phyloP scores from a whole-genome alignment of 35 echinoderm and acorn worm genomes.

The Stichopus chloronotus region DNA sequence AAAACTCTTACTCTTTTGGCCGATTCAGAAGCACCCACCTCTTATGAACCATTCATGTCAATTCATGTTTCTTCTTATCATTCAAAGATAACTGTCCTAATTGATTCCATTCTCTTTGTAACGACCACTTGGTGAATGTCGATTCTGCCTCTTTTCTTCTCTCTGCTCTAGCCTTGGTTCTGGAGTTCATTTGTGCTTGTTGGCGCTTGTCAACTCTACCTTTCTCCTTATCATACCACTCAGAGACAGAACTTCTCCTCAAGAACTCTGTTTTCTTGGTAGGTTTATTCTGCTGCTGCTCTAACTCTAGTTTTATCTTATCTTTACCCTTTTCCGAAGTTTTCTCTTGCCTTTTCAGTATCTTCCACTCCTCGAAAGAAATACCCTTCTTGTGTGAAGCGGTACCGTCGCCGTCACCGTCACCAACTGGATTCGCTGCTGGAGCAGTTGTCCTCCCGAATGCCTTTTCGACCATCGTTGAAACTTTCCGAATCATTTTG shows the following conservation, averaged over 20 bases:
- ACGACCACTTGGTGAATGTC: constrained; percentile 1
- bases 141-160: constrained; percentile 5
- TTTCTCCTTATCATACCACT: constrained; percentile 32
- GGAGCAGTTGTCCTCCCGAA: constrained; percentile 66
- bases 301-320: not conserved
- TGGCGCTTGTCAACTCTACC: not conserved
- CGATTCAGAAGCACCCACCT: too few species aligned
- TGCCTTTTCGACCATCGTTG: constrained; percentile 71
- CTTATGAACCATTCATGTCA: not conserved
- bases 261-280: not conserved
- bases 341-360: constrained; percentile 52
- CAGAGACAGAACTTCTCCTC: not conserved
- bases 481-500: constrained; percentile 64
- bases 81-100: not conserved
- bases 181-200: not conserved
- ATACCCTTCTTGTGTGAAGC: constrained; percentile 15
- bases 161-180: not conserved
- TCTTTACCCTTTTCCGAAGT: not conserved
- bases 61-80: not conserved
- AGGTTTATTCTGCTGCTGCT: not conserved
- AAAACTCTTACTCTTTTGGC: too few species aligned
- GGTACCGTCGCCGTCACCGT: not conserved
- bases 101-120: constrained; percentile 17
- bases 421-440: not conserved
- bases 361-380: constrained; percentile 69